Evolutionary conservation across 2,113 vertebrate species (phyloP).

Genomic region (Danio rerio): DNA sequence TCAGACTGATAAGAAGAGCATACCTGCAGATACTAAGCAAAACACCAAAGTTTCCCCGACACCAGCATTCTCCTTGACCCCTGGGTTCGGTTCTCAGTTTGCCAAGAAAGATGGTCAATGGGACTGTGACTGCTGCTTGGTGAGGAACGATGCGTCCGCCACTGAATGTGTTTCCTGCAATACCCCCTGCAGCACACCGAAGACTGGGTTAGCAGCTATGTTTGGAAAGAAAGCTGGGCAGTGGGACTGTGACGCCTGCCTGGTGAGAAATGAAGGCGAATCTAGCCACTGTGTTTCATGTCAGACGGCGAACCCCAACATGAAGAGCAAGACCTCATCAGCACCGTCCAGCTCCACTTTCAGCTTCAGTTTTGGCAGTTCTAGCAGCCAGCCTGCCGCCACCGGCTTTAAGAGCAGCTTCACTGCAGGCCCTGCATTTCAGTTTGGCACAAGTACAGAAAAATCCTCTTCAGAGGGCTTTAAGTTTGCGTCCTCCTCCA

Average conservation of each 20-base stretch:
- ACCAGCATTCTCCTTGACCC: neutral
- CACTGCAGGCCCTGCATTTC: slow-evolving; percentile 73
- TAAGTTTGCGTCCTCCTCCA: slow-evolving; percentile 74
- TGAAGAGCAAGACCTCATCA: slow-evolving; percentile 62
- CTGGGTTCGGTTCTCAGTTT: slow-evolving; percentile 56
- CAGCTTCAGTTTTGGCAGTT: slow-evolving; percentile 73
- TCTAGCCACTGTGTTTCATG: slow-evolving; percentile 79
- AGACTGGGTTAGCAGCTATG: slow-evolving; percentile 71
- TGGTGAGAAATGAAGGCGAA: slow-evolving; percentile 79
- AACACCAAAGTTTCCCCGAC: slow-evolving; percentile 9
- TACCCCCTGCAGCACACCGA: slow-evolving; percentile 70
- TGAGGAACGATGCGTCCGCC: slow-evolving; percentile 77
- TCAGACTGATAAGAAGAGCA: slow-evolving; percentile 76
- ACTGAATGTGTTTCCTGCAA: slow-evolving; percentile 76
- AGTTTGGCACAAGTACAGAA: slow-evolving; percentile 83
- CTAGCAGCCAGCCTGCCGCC: slow-evolving; percentile 70
- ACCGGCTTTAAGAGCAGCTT: slow-evolving; percentile 81
- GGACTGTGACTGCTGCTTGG: slow-evolving; percentile 78
- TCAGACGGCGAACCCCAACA: slow-evolving; percentile 74
- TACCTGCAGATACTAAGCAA: slow-evolving; percentile 31
- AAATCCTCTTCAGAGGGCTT: slow-evolving; percentile 74
- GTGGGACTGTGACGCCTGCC: slow-evolving; percentile 84
- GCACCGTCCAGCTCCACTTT: slow-evolving; percentile 69
- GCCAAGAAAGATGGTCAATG: slow-evolving; percentile 78
- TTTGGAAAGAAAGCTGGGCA: slow-evolving; percentile 83